phyloP scores from a whole-genome alignment of 2,113 vertebrate species.

The Sander vitreus region DNA sequence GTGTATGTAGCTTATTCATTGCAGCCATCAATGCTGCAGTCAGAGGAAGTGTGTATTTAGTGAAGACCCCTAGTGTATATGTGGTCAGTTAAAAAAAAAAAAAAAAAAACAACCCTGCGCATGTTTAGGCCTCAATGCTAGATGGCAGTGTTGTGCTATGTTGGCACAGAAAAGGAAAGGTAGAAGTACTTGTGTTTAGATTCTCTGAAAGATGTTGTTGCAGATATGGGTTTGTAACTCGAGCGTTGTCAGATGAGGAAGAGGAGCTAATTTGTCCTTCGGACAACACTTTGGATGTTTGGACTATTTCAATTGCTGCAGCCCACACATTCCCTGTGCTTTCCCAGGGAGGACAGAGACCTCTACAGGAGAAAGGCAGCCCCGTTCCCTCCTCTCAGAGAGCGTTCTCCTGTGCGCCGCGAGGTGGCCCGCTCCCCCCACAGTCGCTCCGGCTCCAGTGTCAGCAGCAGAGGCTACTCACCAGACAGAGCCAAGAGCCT shows the following conservation, averaged over 20 bases:
- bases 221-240: background rate
- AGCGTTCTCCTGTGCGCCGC: constrained; percentile 91
- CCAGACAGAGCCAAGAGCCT: constrained; percentile 92
- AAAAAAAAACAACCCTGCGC: background rate
- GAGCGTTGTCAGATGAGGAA: background rate
- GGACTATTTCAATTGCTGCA: background rate
- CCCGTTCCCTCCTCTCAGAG: constrained; percentile 88
- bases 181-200: background rate
- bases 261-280: background rate
- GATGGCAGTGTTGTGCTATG: constrained; percentile 52
- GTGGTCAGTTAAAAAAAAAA: too few relatives aligned
- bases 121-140: constrained; percentile 1
- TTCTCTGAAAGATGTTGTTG: background rate
- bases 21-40: background rate
- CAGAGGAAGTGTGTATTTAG: background rate
- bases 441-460: constrained; percentile 96
- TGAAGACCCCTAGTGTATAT: background rate
- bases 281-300: background rate
- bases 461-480: constrained; percentile 96
- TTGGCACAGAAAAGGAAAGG: background rate
- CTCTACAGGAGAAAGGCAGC: constrained; percentile 88
- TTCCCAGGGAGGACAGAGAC: constrained; percentile 88
- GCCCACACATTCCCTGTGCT: background rate
- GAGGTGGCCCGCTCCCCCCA: constrained; percentile 92
- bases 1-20: background rate